These are phyloP conservation scores for Sipha maydis DNA, from an alignment of 2,888 invertebrate species.

Conservation along the genomic window DNA sequence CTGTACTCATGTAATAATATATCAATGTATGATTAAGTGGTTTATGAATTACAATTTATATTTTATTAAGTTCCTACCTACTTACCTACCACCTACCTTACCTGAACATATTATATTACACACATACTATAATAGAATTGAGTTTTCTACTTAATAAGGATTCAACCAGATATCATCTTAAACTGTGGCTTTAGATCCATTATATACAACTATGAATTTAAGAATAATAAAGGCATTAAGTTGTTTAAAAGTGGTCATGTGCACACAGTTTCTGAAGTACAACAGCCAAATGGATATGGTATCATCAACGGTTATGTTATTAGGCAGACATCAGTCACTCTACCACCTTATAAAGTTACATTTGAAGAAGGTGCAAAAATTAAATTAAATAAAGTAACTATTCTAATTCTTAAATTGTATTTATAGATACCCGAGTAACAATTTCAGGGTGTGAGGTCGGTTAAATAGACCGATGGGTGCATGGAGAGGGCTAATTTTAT, in stretches of 20 bases:
- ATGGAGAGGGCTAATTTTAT: too few relatives aligned
- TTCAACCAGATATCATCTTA: neutral
- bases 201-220: neutral
- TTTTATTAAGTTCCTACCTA: neutral
- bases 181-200: slow-evolving; percentile 23
- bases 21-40: neutral
- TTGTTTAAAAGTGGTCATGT: slow-evolving; percentile 22
- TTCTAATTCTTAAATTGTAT: too few relatives aligned
- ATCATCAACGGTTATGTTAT: slow-evolving; percentile 3
- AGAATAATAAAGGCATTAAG: too few relatives aligned
- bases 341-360: too few relatives aligned
- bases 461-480: too few relatives aligned
- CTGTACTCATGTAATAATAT: neutral
- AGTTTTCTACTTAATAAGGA: slow-evolving; percentile 3
- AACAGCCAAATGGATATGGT: slow-evolving; percentile 6
- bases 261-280: slow-evolving; percentile 10
- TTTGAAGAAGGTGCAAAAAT: too few relatives aligned
- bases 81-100: neutral
- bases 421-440: too few relatives aligned
- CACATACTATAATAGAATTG: neutral
- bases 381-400: too few relatives aligned
- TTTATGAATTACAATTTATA: neutral
- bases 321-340: slow-evolving; percentile 7
- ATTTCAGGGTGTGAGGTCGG: too few relatives aligned
- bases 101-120: neutral